Conservation (phyloP, 2,888 invertebrate species). For the Syrphus vitripennis region DNA sequence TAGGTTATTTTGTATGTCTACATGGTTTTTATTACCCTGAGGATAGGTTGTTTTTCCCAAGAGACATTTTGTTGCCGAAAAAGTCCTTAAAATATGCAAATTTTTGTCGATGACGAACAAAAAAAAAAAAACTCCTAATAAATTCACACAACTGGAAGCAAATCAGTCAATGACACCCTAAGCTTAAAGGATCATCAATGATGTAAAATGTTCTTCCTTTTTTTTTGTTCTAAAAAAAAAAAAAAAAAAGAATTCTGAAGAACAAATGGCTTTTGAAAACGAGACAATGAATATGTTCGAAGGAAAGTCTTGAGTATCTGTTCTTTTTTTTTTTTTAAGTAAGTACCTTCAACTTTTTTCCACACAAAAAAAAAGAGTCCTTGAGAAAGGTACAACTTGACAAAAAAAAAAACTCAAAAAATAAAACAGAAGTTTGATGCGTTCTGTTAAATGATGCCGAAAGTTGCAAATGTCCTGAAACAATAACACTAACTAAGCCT, state of each 20-base stretch:
- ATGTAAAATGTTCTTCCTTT: not conserved
- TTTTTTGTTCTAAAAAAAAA: not conserved
- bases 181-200: constrained; percentile 24
- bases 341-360: not conserved
- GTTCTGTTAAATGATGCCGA: constrained; percentile 58
- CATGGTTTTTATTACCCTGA: not conserved
- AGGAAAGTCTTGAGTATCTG: constrained; percentile 29
- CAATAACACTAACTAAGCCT: constrained; percentile 36
- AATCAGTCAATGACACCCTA: constrained; percentile 22
- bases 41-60: constrained; percentile 4
- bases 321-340: constrained; percentile 21
- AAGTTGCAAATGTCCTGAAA: constrained; percentile 56
- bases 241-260: not conserved
- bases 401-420: constrained; percentile 12
- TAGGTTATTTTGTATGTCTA: not conserved
- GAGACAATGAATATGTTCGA: constrained; percentile 12
- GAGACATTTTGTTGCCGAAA: not conserved
- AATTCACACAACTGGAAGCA: constrained; percentile 4
- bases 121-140: not conserved
- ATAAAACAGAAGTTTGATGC: constrained; percentile 18
- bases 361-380: not conserved
- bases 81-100: not conserved
- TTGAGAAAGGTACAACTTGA: not conserved
- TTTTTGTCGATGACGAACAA: not conserved
- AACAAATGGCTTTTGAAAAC: constrained; percentile 25